These are phyloP conservation scores for Taenioides sp. DNA, from an alignment of 2,797 vertebrate genomes.

Conservation along the genomic window DNA sequence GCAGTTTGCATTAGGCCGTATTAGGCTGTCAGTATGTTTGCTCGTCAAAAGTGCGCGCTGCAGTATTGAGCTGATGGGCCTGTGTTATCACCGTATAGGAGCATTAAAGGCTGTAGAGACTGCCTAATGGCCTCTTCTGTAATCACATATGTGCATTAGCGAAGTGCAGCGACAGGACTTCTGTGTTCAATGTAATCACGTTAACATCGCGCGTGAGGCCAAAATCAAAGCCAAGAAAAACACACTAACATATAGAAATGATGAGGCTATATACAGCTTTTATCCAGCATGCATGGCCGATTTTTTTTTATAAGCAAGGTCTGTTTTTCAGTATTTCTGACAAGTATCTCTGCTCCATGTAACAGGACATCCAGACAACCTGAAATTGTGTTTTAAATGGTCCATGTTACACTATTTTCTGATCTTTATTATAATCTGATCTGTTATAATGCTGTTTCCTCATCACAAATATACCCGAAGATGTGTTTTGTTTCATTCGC, in stretches of 20 bases:
- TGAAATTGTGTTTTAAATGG: no score
- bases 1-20: neutral
- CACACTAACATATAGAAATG: neutral
- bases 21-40: neutral
- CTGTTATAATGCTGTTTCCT: no score
- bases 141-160: neutral
- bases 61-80: neutral
- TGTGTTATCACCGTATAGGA: neutral
- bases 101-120: neutral
- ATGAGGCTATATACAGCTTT: no score
- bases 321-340: no score
- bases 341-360: no score
- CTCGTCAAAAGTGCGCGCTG: neutral
- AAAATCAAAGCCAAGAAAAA: neutral
- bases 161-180: neutral
- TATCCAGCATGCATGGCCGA: neutral
- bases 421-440: no score
- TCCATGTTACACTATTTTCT: no score
- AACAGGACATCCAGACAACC: no score
- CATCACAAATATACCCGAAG: no score
- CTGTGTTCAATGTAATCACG: neutral
- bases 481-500: no score
- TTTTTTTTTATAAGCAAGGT: no score
- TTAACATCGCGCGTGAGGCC: neutral
- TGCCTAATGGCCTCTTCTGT: neutral